phyloP scores from a whole-genome alignment of 1,140 invertebrate genomes.

The Tetraneura akinire region DNA sequence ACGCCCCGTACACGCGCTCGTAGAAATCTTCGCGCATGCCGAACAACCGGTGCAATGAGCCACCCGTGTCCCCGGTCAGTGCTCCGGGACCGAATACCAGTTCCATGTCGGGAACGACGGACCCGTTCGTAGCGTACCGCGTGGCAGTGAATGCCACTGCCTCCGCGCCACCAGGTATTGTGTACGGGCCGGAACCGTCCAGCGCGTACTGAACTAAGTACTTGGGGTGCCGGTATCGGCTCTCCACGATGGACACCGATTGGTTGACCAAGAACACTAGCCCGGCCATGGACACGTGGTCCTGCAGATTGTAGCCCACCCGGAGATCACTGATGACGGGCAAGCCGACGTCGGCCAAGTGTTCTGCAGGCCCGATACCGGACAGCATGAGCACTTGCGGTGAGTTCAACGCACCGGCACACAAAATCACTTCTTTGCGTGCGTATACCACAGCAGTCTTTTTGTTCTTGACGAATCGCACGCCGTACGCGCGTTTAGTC shows the following conservation, averaged over 20 bases:
- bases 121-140: conserved; percentile 56
- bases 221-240: conserved; percentile 67
- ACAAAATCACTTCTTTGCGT: conserved; percentile 69
- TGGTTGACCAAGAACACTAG: conserved; percentile 61
- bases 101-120: conserved; percentile 57
- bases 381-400: conserved; percentile 74
- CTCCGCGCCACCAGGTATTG: conserved; percentile 60
- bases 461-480: conserved; percentile 66
- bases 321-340: conserved; percentile 66
- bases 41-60: conserved; percentile 64
- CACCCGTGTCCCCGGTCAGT: conserved; percentile 72
- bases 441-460: conserved; percentile 60
- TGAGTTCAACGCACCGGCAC: conserved; percentile 69
- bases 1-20: conserved; percentile 53
- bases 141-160: conserved; percentile 60
- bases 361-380: conserved; percentile 72
- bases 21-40: conserved; percentile 54
- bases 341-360: conserved; percentile 71
- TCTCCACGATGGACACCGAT: conserved; percentile 63
- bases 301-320: conserved; percentile 61
- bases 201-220: conserved; percentile 63
- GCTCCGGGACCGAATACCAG: conserved; percentile 56
- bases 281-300: conserved; percentile 69
- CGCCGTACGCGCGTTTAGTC: conserved; percentile 66
- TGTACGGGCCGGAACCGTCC: conserved; percentile 57